phyloP scores from a whole-genome alignment of 2,113 vertebrate genomes.

The Labrus mixtus region DNA sequence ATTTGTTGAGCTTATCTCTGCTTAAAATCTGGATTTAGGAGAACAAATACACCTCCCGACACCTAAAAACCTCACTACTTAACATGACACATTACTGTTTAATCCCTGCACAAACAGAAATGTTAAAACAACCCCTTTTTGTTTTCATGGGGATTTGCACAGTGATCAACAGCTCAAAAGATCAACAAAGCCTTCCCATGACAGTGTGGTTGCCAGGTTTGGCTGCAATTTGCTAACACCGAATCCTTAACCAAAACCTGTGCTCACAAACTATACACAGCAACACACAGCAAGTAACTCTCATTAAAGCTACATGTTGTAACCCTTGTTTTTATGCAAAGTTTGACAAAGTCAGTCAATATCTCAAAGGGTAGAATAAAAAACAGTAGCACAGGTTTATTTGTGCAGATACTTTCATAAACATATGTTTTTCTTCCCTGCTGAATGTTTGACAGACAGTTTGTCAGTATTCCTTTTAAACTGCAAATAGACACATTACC shows the following conservation, averaged over 20 bases:
- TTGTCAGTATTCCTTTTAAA: not conserved
- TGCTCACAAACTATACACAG: not conserved
- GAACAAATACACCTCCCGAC: not conserved
- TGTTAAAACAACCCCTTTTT: not conserved
- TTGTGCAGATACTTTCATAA: too few relatives aligned
- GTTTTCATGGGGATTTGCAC: not conserved
- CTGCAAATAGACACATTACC: not conserved
- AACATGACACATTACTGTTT: not conserved
- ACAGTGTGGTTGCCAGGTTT: conserved; percentile 10
- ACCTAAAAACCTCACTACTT: not conserved
- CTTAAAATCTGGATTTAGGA: not conserved
- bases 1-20: not conserved
- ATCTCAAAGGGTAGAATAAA: too few relatives aligned
- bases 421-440: too few relatives aligned
- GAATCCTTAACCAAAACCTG: not conserved
- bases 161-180: not conserved
- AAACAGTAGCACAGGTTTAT: too few relatives aligned
- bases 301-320: too few relatives aligned
- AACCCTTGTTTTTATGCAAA: too few relatives aligned
- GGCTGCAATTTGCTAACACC: not conserved
- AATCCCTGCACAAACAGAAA: not conserved
- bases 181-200: not conserved
- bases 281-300: too few relatives aligned
- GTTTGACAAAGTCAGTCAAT: too few relatives aligned
- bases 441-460: too few relatives aligned